Base-by-base conservation (phyloP, 2,797 vertebrate species). In the Anolis apletophallus region DNA sequence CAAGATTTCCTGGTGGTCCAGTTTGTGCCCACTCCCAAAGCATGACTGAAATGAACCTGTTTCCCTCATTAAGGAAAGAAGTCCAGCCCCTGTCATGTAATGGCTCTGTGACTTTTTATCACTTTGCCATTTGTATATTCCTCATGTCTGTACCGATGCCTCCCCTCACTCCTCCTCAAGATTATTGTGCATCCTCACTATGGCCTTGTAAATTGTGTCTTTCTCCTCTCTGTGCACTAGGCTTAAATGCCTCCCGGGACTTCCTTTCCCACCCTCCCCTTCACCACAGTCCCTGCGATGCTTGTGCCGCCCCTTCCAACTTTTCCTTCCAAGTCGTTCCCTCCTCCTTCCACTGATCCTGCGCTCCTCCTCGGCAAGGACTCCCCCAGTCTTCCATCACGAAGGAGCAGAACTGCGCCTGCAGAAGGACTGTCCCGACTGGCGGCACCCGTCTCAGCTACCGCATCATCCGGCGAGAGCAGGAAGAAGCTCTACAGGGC, bases 241-340 rank as follows among this genome's bases (percentile, higher is more conserved):
- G 94, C 94, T 95, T 95, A 95, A 95, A 94, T 95, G 94, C 95
- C 94, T 95, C 84, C 93, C 79, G 90, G 94, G 94, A 94, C 88
- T 94, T 93, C 93, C 93, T 92, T 54, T 23, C 46, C 81, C 55
- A 55, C 54, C 91, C 94, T 89, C 91, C 92, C 93, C 85, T 95
- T 90, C 94, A 94, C 93, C 29, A 90, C 93, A 94, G 85, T 94
- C 94, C 92, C 91, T 97, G 93, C 97, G 97, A 97, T 96, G 95
- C 95, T 96, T 97, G 96, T 97, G 96, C 97, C 95, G 93, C 96
- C 91, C 83, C 96, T 95, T 96, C 96, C 94, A 95, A 96, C 94
- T 95, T 96, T 96, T 96, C 87, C 94, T 93, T 95, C 91, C 91
- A 96, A 95, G 92, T 94, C 96, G 92, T 91, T 95, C 92, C 96